phyloP scores from a whole-genome alignment of 2,888 invertebrate species.

The Dolichomitus sp. region DNA sequence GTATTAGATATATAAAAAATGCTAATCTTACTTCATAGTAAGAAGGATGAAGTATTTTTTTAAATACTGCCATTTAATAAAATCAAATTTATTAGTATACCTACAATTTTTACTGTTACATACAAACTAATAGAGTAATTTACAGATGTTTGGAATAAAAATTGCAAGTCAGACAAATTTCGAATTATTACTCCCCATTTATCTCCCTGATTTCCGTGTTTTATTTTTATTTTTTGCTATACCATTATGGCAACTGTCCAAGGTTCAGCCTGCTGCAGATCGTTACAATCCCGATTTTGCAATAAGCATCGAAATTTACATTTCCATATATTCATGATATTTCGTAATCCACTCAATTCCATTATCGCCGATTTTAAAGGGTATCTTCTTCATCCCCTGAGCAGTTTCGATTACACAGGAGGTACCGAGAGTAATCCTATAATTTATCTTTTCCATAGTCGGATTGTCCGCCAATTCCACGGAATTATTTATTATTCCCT shows the following conservation, averaged over 20 bases:
- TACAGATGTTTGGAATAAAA: too few species aligned
- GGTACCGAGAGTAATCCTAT: conserved; percentile 82
- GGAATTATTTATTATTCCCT: conserved; percentile 67
- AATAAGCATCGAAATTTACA: not conserved
- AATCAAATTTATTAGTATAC: too few species aligned
- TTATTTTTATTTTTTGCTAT: not conserved
- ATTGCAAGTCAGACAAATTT: too few species aligned
- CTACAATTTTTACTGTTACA: too few species aligned
- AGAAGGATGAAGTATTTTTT: too few species aligned
- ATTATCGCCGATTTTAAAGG: conserved; percentile 60
- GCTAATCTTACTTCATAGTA: too few species aligned
- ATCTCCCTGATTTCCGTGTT: too few species aligned
- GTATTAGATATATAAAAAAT: too few species aligned
- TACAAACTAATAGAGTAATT: too few species aligned
- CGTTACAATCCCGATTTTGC: not conserved
- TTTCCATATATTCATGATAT: not conserved
- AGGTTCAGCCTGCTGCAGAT: too few species aligned
- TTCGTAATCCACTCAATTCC: conserved; percentile 63
- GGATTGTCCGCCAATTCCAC: conserved; percentile 79
- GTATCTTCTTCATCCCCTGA: conserved; percentile 27
- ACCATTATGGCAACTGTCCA: not conserved
- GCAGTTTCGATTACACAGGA: conserved; percentile 65
- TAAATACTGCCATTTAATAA: too few species aligned
- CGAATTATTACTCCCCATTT: too few species aligned
- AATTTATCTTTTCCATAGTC: conserved; percentile 83